Evolutionary conservation across 2,113 vertebrate species (phyloP).

Genomic region (Pristiophorus japonicus): DNA sequence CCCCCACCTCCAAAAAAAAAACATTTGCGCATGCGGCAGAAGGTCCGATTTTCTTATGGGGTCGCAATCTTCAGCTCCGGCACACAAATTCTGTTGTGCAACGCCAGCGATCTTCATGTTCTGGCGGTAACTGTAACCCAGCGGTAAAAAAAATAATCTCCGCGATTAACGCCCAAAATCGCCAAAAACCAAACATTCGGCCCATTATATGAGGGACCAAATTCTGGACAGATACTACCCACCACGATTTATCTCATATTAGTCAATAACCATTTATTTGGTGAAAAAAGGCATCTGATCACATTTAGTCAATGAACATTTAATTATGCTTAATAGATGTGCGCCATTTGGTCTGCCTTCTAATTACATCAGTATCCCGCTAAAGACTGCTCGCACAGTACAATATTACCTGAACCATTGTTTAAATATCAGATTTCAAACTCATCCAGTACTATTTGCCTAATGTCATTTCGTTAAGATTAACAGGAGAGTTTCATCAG

Average conservation of each 20-base stretch:
- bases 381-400: slow-evolving; percentile 50
- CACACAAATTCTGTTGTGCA: too few relatives aligned
- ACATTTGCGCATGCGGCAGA: too few relatives aligned
- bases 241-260: neutral
- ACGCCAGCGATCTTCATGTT: too few relatives aligned
- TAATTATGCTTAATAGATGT: slow-evolving; percentile 47
- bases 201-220: neutral
- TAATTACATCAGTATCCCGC: slow-evolving; percentile 49
- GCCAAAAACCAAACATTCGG: too few relatives aligned
- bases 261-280: neutral
- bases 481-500: neutral
- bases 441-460: slow-evolving; percentile 1
- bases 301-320: slow-evolving; percentile 47
- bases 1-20: too few relatives aligned
- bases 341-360: slow-evolving; percentile 53
- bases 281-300: neutral
- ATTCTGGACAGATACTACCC: neutral
- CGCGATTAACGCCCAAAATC: too few relatives aligned
- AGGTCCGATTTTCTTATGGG: too few relatives aligned
- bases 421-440: slow-evolving; percentile 37
- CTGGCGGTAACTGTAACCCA: too few relatives aligned
- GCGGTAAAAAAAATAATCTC: too few relatives aligned
- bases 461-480: neutral
- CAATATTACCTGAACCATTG: slow-evolving; percentile 40
- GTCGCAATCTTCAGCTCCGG: too few relatives aligned